Percentiles rank a stretch among this genome's conserved stretches.
These are phyloP conservation scores for Eubucco bourcierii DNA, from an alignment of 2,113 vertebrate genomes.

Conservation along the genomic window DNA sequence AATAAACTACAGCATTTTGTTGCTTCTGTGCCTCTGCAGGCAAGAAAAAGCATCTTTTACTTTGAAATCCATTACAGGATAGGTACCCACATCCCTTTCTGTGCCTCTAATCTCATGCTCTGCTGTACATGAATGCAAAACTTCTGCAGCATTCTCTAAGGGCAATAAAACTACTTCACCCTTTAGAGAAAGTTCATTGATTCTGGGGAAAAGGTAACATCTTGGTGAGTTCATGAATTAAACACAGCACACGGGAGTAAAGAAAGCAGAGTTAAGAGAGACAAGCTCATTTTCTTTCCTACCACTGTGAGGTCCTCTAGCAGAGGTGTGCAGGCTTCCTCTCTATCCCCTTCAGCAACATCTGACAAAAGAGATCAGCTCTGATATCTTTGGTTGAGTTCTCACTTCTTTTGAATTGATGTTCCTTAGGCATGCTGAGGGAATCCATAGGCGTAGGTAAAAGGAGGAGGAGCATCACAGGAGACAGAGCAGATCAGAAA, in stretches of 20 bases:
- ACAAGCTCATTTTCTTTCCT: not conserved
- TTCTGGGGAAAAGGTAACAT: not conserved
- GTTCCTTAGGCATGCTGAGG: not conserved
- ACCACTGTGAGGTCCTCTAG: not conserved
- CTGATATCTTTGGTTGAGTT: not conserved
- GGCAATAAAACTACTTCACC: not conserved
- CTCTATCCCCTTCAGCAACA: not conserved
- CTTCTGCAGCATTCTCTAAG: not conserved
- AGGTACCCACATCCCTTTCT: not conserved
- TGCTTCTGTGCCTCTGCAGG: not conserved
- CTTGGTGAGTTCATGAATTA: not conserved
- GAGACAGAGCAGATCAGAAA: not conserved
- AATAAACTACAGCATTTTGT: not conserved
- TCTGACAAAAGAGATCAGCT: not conserved
- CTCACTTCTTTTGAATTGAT: not conserved
- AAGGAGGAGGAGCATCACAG: not conserved
- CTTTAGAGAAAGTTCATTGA: not conserved
- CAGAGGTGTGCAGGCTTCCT: not conserved
- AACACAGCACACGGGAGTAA: not conserved
- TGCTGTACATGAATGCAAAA: not conserved
- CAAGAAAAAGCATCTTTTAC: not conserved
- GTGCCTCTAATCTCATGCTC: not conserved
- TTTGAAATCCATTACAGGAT: not conserved
- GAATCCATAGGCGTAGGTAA: not conserved
- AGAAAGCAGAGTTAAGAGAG: not conserved